These are phyloP conservation scores for Adelphocoris suturalis DNA, from an alignment of 2,888 invertebrate species.

Conservation along the genomic window DNA sequence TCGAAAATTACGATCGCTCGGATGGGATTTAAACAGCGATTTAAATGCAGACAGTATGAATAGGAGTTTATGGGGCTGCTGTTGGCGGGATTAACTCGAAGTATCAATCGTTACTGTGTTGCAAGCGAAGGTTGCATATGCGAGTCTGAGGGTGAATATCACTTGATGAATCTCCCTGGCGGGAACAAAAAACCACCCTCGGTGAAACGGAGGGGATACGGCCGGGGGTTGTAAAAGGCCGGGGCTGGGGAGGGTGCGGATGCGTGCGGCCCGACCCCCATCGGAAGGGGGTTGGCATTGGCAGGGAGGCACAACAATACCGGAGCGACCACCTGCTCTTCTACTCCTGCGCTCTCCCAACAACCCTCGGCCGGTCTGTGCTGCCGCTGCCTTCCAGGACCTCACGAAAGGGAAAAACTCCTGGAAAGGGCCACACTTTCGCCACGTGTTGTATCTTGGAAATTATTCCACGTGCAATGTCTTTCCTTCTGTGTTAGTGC, in stretches of 20 bases:
- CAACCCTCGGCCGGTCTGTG: conserved; percentile 10
- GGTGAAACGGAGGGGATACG: neutral
- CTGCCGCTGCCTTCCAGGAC: conserved; percentile 22
- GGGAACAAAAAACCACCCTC: conserved; percentile 29
- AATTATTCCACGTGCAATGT: neutral
- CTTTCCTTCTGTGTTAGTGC: neutral
- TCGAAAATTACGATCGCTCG: neutral
- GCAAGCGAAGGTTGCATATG: conserved; percentile 49
- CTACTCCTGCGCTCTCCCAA: neutral
- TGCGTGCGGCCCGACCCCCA: conserved; percentile 42
- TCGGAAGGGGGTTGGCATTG: conserved; percentile 33
- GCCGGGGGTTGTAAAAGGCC: conserved; percentile 10
- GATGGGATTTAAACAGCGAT: neutral
- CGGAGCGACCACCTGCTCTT: conserved; percentile 56
- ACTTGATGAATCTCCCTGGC: conserved; percentile 63
- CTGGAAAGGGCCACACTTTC: conserved; percentile 42
- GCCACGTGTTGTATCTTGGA: conserved; percentile 54
- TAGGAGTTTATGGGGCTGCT: neutral
- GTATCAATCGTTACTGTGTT: conserved; percentile 52
- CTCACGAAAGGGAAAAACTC: conserved; percentile 38
- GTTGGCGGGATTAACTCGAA: conserved; percentile 38
- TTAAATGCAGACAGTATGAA: neutral
- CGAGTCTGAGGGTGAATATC: conserved; percentile 66
- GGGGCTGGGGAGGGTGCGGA: conserved; percentile 53
- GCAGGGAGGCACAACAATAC: conserved; percentile 2